These are phyloP conservation scores for Physella acuta DNA, from an alignment of 1,140 invertebrate species.

Conservation along the genomic window DNA sequence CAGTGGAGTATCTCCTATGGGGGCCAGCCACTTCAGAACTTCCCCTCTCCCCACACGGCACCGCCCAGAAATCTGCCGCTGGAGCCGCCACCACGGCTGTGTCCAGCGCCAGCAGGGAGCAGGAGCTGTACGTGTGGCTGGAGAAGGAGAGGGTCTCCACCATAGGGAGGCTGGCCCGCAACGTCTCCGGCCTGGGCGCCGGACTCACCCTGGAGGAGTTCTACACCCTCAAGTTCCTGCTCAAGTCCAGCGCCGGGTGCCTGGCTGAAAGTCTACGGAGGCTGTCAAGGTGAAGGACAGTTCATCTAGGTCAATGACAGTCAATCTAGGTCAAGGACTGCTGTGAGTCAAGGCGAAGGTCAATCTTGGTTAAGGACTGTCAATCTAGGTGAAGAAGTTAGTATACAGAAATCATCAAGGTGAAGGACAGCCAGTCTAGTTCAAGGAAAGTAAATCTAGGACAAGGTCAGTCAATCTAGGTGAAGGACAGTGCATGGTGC, in stretches of 20 bases:
- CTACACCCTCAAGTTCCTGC: conserved; percentile 52
- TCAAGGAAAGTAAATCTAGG: no score
- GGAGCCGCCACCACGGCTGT: neutral
- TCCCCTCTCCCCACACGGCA: conserved; percentile 1
- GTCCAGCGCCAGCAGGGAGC: conserved; percentile 37
- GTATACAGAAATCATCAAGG: no score
- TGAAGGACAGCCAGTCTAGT: no score
- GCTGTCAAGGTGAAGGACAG: conserved; percentile 18
- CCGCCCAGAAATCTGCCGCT: neutral
- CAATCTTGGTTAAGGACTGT: no score
- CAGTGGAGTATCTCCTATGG: conserved; percentile 50
- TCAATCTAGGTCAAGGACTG: no score
- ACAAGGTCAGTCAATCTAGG: no score
- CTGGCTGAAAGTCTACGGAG: conserved; percentile 47
- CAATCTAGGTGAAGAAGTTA: no score
- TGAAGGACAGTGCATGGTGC: no score
- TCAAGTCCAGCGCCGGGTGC: conserved; percentile 50
- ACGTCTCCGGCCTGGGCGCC: conserved; percentile 24
- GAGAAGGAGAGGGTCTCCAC: conserved; percentile 42
- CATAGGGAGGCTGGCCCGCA: conserved; percentile 42
- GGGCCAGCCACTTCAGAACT: conserved; percentile 39
- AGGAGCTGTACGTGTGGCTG: conserved; percentile 50
- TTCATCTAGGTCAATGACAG: no score
- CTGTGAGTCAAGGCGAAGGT: no score
- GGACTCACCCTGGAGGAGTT: conserved; percentile 42